Conservation (phyloP, 2,888 invertebrate genomes). For the Melangyna quadrimaculata region DNA sequence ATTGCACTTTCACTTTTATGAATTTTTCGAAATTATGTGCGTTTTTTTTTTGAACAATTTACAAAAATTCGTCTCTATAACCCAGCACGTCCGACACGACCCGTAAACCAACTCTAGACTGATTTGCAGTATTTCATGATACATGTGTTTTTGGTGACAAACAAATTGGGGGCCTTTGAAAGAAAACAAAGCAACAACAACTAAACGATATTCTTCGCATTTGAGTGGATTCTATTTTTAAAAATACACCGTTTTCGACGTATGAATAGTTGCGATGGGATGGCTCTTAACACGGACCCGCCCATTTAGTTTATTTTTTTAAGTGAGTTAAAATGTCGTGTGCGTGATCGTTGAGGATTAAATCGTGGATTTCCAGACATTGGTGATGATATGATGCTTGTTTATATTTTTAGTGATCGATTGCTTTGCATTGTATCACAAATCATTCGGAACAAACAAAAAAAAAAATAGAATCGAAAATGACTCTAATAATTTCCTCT, state of each 20-base stretch:
- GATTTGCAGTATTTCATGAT: constrained; percentile 41
- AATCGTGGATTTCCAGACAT: constrained; percentile 1
- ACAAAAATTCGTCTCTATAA: constrained; percentile 20
- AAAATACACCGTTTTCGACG: constrained; percentile 61
- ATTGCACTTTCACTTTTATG: background rate
- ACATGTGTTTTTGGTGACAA: constrained; percentile 68
- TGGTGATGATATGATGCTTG: constrained; percentile 39
- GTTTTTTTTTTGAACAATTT: background rate
- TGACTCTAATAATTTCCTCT: constrained; percentile 69
- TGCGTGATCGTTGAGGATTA: constrained; percentile 30
- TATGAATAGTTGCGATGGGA: constrained; percentile 61
- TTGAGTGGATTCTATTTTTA: constrained; percentile 73
- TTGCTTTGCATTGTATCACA: constrained; percentile 58
- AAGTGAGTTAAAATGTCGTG: constrained; percentile 54
- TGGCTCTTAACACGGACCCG: constrained; percentile 44
- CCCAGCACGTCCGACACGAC: constrained; percentile 41
- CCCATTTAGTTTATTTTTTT: constrained; percentile 45
- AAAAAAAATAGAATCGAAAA: constrained; percentile 26
- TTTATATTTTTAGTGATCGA: constrained; percentile 68
- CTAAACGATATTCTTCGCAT: constrained; percentile 70
- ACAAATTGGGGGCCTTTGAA: constrained; percentile 36
- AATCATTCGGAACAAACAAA: constrained; percentile 31
- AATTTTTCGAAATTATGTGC: constrained; percentile 5
- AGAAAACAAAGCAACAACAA: constrained; percentile 43
- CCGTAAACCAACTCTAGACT: constrained; percentile 56